Conservation (phyloP, 2,888 invertebrate species). For the Aleiodes alternator region DNA sequence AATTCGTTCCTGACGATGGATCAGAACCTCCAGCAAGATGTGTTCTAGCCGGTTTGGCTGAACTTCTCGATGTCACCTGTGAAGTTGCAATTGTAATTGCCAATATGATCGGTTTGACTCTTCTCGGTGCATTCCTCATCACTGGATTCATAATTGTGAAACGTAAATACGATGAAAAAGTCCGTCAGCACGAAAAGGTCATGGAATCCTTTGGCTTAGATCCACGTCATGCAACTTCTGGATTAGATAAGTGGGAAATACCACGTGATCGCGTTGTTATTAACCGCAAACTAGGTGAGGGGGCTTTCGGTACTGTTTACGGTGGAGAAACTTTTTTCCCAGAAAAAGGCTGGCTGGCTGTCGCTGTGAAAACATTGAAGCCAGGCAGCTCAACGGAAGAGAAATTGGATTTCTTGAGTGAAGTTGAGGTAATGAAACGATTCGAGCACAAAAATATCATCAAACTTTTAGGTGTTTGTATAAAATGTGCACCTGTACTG, state of each 20-base stretch:
- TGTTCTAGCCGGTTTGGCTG: constrained; percentile 82
- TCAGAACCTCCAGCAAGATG: constrained; percentile 79
- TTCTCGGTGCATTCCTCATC: constrained; percentile 79
- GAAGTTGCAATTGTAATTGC: constrained; percentile 83
- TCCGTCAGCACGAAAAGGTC: constrained; percentile 81
- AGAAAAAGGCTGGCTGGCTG: constrained; percentile 86
- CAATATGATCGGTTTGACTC: constrained; percentile 79
- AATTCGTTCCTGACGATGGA: constrained; percentile 82
- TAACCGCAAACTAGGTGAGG: constrained; percentile 90
- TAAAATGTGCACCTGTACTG: constrained; percentile 90
- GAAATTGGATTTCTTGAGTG: constrained; percentile 92
- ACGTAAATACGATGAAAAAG: constrained; percentile 81
- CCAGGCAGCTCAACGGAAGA: constrained; percentile 89
- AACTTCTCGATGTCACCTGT: constrained; percentile 83
- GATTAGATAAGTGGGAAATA: constrained; percentile 92
- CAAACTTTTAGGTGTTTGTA: constrained; percentile 89
- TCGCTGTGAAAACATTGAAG: constrained; percentile 93
- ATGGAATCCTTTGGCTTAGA: constrained; percentile 85
- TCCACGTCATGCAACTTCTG: constrained; percentile 76
- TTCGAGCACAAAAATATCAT: constrained; percentile 94
- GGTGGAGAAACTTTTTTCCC: constrained; percentile 90
- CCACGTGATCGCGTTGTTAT: constrained; percentile 89
- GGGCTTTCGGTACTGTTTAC: constrained; percentile 95
- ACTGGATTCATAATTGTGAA: constrained; percentile 82
- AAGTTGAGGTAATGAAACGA: constrained; percentile 95